These are phyloP conservation scores for Corydoras sp. DNA, from an alignment of 2,113 vertebrate species.

Conservation along the genomic window DNA sequence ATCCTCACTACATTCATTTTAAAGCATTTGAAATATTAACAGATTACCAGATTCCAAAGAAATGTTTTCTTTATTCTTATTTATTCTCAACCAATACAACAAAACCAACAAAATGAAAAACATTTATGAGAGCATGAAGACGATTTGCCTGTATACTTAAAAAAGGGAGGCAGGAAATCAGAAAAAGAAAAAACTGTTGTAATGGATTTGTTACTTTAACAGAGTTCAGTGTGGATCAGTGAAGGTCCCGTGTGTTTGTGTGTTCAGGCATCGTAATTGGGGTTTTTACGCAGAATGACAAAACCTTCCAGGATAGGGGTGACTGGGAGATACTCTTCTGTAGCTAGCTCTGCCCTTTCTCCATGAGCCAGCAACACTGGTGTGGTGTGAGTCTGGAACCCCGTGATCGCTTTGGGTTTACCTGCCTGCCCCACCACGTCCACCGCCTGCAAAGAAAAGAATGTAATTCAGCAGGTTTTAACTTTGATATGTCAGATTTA, in stretches of 20 bases:
- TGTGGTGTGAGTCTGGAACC: constrained; percentile 98
- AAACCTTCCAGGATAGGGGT: constrained; percentile 95
- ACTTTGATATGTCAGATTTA: not conserved
- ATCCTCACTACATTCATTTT: too few species aligned
- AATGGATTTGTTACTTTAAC: constrained; percentile 1
- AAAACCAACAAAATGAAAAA: constrained; percentile 53
- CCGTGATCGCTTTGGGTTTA: constrained; percentile 97
- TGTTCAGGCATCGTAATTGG: constrained; percentile 82
- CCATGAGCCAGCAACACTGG: constrained; percentile 92
- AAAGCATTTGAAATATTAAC: too few species aligned
- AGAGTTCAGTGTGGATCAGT: not conserved
- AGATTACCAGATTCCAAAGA: too few species aligned
- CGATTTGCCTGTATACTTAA: constrained; percentile 55
- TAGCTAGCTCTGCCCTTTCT: constrained; percentile 92
- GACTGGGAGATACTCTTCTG: constrained; percentile 90
- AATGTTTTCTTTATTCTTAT: constrained; percentile 19
- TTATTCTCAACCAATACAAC: constrained; percentile 58
- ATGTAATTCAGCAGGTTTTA: not conserved
- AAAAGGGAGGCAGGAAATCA: constrained; percentile 40
- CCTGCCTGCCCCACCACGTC: constrained; percentile 97
- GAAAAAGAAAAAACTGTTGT: constrained; percentile 16
- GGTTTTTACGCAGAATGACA: constrained; percentile 95
- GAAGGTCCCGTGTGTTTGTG: constrained; percentile 29
- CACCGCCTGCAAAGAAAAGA: constrained; percentile 72
- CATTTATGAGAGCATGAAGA: constrained; percentile 42